Conservation (phyloP, 1,140 invertebrate genomes). For the Andrena cerasifolii region DNA sequence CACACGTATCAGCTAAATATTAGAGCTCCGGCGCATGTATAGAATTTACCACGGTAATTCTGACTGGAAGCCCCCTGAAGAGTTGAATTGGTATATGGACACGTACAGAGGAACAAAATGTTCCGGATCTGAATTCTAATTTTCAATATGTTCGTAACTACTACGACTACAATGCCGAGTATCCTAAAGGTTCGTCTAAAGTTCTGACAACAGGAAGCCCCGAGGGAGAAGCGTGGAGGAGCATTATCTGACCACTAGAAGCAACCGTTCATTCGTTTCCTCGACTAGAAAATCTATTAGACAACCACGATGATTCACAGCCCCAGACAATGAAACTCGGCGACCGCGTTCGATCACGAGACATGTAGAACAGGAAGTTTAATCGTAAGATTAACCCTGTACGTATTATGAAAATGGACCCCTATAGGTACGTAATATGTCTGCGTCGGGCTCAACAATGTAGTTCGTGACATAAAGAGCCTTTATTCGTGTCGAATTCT, state of each 20-base stretch:
- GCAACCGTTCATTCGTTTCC: slow-evolving; percentile 25
- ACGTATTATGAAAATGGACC: slow-evolving; percentile 38
- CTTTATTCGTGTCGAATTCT: slow-evolving; percentile 16
- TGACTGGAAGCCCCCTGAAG: too few species aligned
- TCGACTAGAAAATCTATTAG: slow-evolving; percentile 3
- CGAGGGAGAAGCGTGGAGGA: background rate
- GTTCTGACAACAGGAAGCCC: background rate
- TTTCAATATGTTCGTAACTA: too few species aligned
- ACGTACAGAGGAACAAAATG: too few species aligned
- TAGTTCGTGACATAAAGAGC: slow-evolving; percentile 14
- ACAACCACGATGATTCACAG: slow-evolving; percentile 14
- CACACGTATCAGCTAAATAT: too few species aligned
- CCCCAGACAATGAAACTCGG: slow-evolving; percentile 14
- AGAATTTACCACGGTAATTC: too few species aligned
- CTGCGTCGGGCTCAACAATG: slow-evolving; percentile 47
- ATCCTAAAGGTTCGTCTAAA: too few species aligned
- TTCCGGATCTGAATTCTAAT: too few species aligned
- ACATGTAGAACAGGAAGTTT: slow-evolving; percentile 49
- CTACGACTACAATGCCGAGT: too few species aligned
- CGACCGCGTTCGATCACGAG: slow-evolving; percentile 1
- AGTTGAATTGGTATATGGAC: too few species aligned
- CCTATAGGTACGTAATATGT: slow-evolving; percentile 29
- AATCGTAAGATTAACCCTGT: slow-evolving; percentile 34
- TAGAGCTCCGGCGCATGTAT: too few species aligned
- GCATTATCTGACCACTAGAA: slow-evolving; percentile 33